phyloP scores from a whole-genome alignment of 2,113 vertebrate species.

The Neotoma lepida region DNA sequence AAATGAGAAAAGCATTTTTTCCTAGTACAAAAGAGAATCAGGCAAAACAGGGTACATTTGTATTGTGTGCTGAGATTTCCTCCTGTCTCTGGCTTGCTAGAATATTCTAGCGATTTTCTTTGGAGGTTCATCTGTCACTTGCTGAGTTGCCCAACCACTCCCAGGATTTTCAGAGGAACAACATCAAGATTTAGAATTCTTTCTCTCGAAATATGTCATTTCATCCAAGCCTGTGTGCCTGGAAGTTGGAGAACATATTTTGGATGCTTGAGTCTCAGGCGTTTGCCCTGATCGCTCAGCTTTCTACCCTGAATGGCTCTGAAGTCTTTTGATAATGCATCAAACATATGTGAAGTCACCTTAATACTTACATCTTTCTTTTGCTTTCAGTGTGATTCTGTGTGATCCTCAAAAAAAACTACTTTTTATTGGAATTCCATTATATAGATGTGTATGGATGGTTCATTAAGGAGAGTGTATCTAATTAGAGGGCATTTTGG shows the following conservation, averaged over 20 bases:
- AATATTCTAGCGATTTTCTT: neutral
- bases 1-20: neutral
- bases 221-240: neutral
- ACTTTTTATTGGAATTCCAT: neutral
- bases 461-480: neutral
- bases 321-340: conserved; percentile 16
- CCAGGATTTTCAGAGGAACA: neutral
- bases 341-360: neutral
- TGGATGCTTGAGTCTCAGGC: neutral
- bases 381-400: neutral
- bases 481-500: neutral
- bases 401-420: neutral
- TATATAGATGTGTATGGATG: neutral
- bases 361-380: neutral
- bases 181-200: neutral
- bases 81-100: neutral
- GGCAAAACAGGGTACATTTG: neutral
- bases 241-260: neutral
- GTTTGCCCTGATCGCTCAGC: neutral
- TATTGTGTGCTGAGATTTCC: neutral
- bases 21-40: neutral
- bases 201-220: neutral
- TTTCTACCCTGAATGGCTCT: neutral
- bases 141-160: neutral
- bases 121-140: neutral